Base-by-base conservation (phyloP, 2,797 vertebrate species). In the Enteromius trimaculatus region DNA sequence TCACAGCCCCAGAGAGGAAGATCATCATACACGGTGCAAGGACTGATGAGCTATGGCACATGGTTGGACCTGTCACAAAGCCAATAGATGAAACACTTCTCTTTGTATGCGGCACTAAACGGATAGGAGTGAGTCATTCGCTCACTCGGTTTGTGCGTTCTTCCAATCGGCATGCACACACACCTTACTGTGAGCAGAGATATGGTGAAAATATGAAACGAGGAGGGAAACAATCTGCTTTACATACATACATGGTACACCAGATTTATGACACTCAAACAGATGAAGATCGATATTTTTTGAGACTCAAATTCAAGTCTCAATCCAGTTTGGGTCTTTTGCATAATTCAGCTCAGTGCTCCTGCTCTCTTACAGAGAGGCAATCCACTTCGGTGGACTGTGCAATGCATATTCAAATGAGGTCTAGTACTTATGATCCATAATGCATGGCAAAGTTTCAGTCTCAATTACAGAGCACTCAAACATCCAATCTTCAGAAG, bases 351-450 rank as follows among this genome's bases (percentile, higher is more conserved):
- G 58, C 6, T 60, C 70, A 58, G 47, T 26, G 39, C 55, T 37
- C 42, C 66, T 70, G 29, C 42, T 58, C 55, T 83, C 62, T n/a
- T 58, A 58, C n/a, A 70, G 65, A 80, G 53, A 47, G 58, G 58
- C 64, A 81, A 72, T 86, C 81, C 77, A 79, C 81, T 85, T 74
- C 14, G 83, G 74, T 75, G 71, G 74, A 60, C 65, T 76, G 55
- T 80, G 77, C 51, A 23, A 60, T 74, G 76, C 53, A 74, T 86
- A 87, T 83, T 80, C 80, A 84, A 75, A 74, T 81, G 29, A 79
- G 71, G 78, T 74, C 87, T 79, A 69, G 70, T 86, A 77, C 78
- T 81, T 77, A 44, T 82, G 72, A 89, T 88, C 81, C 85, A 88
- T 88, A 83, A 88, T 84, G 77, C 81, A 86, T 79, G 65, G 83